Conservation (phyloP, 2,888 invertebrate genomes). For the Thera obeliscata region DNA sequence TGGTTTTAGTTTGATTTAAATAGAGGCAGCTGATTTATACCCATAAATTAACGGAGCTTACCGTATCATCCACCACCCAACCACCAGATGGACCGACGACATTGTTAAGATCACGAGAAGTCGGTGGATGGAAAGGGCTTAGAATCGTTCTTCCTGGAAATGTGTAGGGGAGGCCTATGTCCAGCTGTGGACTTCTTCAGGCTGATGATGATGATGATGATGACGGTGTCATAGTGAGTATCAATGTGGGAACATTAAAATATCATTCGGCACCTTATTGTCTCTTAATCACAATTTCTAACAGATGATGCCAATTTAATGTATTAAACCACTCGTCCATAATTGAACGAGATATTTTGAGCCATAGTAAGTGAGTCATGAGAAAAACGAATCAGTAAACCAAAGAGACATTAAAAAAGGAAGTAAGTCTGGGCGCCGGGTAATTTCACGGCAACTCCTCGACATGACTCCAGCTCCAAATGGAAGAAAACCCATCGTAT, state of each 20-base stretch:
- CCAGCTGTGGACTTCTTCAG: too few species aligned
- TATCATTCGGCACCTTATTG: slow-evolving; percentile 30
- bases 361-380: slow-evolving; percentile 71
- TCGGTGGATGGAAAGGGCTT: background rate
- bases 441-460: slow-evolving; percentile 69
- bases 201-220: too few species aligned
- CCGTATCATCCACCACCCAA: background rate
- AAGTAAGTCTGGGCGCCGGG: slow-evolving; percentile 72
- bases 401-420: slow-evolving; percentile 69
- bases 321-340: slow-evolving; percentile 44
- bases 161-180: too few species aligned
- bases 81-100: too few species aligned
- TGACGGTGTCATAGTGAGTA: background rate
- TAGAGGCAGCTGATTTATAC: background rate
- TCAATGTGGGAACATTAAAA: slow-evolving; percentile 19
- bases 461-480: slow-evolving; percentile 64
- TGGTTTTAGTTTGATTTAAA: slow-evolving; percentile 21
- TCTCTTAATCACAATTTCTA: slow-evolving; percentile 27
- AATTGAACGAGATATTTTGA: slow-evolving; percentile 60
- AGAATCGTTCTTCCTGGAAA: background rate
- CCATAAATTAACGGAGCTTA: background rate
- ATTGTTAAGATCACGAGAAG: background rate
- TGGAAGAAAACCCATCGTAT: slow-evolving; percentile 71
- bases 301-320: slow-evolving; percentile 39
- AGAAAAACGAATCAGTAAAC: slow-evolving; percentile 66